Evolutionary conservation across 2,797 vertebrate species (phyloP), one percentile per base, ranked within the genome.

Genomic region (Paedocypris micromegethes): DNA sequence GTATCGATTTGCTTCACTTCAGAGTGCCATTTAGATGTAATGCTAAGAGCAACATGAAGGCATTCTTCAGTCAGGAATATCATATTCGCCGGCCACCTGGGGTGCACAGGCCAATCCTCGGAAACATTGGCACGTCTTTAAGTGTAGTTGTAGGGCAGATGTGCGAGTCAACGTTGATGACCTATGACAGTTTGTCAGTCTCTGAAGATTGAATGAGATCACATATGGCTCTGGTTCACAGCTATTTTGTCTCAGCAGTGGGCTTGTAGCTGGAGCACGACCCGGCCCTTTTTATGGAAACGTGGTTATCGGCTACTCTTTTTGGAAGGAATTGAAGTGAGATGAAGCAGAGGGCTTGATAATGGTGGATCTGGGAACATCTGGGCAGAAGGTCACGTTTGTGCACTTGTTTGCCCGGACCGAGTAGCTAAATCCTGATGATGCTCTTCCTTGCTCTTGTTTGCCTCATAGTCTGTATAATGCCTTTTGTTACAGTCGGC

Each of bases 1-100:
- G 75, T 83, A 88, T 89, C 83, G 85, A 87, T 87, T 84, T 82
- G 85, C 81, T 88, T 84, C 80, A 80, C 83, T 84, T 86, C 81
- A 83, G 83, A 87, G 85, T 86, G 85, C 83, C 83, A 84, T 88
- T 88, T 83, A 85, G 82, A 72, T 86, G 81, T 78, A 78, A 79
- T 82, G 79, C 80, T 80, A 73, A 84, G 84, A 82, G 58, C 63
- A 60, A 75, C 54, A 77, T 61, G 58, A 72, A 71, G 79, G 79
- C 79, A 83, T 77, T 78, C 66, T 66, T 59, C 38, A 57, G 9
- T 63, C 67, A 45, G 64, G 65, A 72, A 61, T 73, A 57, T 72
- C 65, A 71, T 81, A 81, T 78, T 74, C 57, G 4, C 64, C 73
- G 37, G 58, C 72, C 55, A 55, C 63, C 55, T 67, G 71, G 43